These are phyloP conservation scores for Pristionchus mayeri DNA, from an alignment of 2,888 invertebrate genomes.

Conservation along the genomic window DNA sequence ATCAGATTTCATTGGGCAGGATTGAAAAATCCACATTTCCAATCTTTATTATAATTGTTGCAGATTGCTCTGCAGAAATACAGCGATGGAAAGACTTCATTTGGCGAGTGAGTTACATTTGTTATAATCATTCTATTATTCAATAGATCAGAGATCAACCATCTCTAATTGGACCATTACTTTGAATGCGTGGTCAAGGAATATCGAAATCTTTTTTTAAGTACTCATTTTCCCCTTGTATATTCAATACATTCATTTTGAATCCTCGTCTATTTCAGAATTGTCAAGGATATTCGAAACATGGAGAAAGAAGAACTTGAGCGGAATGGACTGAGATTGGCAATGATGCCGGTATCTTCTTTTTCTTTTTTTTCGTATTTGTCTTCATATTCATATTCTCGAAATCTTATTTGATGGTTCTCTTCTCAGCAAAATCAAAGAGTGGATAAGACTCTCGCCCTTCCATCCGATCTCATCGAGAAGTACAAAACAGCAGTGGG, in stretches of 20 bases:
- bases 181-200: too few relatives aligned
- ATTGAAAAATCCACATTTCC: not conserved
- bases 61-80: not conserved
- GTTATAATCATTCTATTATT: too few relatives aligned
- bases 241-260: not conserved
- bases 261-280: not conserved
- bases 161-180: too few relatives aligned
- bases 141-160: too few relatives aligned
- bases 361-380: not conserved
- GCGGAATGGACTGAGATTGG: not conserved
- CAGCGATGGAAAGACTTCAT: not conserved
- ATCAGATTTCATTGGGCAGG: not conserved
- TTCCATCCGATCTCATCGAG: slow-evolving; percentile 31
- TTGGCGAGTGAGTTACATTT: not conserved
- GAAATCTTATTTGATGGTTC: not conserved
- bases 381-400: not conserved
- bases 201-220: too few relatives aligned
- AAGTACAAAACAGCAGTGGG: slow-evolving; percentile 5
- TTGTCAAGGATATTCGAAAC: not conserved
- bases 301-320: not conserved
- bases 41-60: not conserved
- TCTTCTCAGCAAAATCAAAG: not conserved
- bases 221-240: not conserved
- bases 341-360: not conserved
- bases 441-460: slow-evolving; percentile 6